phyloP scores from a whole-genome alignment of 1,140 invertebrate genomes.

The Pectinophora gossypiella region DNA sequence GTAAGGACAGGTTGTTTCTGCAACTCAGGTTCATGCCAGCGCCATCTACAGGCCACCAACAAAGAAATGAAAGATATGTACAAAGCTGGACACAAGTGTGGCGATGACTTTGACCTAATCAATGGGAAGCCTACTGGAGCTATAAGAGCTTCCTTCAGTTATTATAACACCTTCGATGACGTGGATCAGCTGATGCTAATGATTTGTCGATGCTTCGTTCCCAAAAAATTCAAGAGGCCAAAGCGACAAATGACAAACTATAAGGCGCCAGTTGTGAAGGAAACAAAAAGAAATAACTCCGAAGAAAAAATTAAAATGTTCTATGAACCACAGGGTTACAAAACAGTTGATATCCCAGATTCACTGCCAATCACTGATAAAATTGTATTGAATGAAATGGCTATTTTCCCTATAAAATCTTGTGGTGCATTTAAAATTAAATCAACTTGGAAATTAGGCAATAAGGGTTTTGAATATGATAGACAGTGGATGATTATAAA shows the following conservation, averaged over 20 bases:
- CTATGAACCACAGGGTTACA: not conserved
- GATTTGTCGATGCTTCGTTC: constrained; percentile 83
- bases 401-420: constrained; percentile 96
- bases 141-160: constrained; percentile 95
- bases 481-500: constrained; percentile 95
- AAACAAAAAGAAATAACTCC: constrained; percentile 19
- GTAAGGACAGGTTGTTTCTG: constrained; percentile 97
- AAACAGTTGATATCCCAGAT: not conserved
- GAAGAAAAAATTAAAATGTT: not conserved
- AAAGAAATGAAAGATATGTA: constrained; percentile 86
- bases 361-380: not conserved
- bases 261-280: not conserved
- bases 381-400: constrained; percentile 78
- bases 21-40: constrained; percentile 96
- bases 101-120: constrained; percentile 92
- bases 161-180: constrained; percentile 87
- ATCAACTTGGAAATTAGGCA: constrained; percentile 81
- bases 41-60: constrained; percentile 83
- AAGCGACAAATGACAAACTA: constrained; percentile 18
- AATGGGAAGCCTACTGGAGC: constrained; percentile 94
- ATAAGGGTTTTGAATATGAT: constrained; percentile 90
- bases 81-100: constrained; percentile 93
- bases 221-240: constrained; percentile 35
- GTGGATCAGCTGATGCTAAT: constrained; percentile 84
- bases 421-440: constrained; percentile 86